Conservation (phyloP, 2,113 vertebrate genomes). For the Corythornis vintsioides region DNA sequence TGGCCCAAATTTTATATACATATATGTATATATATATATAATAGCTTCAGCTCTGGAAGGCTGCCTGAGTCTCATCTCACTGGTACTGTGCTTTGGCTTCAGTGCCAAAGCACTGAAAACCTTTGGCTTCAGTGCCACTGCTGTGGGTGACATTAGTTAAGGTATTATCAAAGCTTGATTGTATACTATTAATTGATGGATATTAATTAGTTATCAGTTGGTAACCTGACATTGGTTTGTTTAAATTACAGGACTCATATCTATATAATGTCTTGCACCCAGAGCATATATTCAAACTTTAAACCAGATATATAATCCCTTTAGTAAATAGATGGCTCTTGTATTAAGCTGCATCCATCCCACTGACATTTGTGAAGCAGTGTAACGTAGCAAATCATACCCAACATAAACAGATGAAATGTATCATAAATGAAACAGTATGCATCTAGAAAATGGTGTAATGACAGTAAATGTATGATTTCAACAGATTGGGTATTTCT, state of each 20-base stretch:
- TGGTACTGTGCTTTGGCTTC: not conserved
- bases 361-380: not conserved
- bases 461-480: not conserved
- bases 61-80: not conserved
- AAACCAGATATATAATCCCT: not conserved
- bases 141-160: not conserved
- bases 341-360: not conserved
- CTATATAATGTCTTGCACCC: not conserved
- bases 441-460: not conserved
- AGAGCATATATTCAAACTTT: not conserved
- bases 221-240: not conserved
- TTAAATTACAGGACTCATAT: not conserved
- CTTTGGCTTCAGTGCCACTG: not conserved
- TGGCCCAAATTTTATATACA: rapidly evolving
- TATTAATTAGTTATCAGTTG: not conserved
- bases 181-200: not conserved
- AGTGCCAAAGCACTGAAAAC: too few relatives aligned
- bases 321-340: not conserved
- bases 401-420: not conserved
- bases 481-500: constrained; percentile 7
- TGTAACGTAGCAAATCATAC: not conserved
- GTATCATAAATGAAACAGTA: not conserved
- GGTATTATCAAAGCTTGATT: not conserved
- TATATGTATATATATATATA: too few relatives aligned
- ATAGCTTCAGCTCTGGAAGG: not conserved